These are phyloP conservation scores for Sylvilagus floridanus DNA, from an alignment of 2,797 vertebrate genomes.

Conservation along the genomic window DNA sequence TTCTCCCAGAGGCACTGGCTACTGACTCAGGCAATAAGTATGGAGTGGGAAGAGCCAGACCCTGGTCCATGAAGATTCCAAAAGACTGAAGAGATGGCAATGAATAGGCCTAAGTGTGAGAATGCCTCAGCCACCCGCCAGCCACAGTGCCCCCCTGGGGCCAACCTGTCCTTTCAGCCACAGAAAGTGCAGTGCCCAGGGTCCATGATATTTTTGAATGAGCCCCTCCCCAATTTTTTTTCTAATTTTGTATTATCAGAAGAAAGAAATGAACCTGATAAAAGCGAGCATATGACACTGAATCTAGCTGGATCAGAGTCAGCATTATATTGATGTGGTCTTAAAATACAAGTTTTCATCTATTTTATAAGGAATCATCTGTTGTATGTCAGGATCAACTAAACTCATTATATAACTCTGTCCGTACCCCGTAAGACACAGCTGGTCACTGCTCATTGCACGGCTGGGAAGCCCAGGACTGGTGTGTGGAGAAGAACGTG, in stretches of 20 bases:
- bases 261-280: not conserved
- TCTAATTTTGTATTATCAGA: constrained; percentile 32
- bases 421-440: not conserved
- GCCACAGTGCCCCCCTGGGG: not conserved
- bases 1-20: not conserved
- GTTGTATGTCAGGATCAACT: not conserved
- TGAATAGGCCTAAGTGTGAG: not conserved
- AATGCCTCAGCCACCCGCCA: not conserved
- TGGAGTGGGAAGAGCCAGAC: not conserved
- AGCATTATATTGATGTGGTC: not conserved
- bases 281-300: not conserved
- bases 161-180: not conserved
- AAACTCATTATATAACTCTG: not conserved
- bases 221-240: not conserved
- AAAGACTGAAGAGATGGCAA: not conserved
- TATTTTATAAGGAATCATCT: not conserved
- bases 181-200: not conserved
- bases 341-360: not conserved
- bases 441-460: not conserved
- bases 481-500: not conserved
- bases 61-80: not conserved
- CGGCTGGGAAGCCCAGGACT: not conserved
- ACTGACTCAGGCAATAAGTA: not conserved
- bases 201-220: not conserved
- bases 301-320: not conserved